Evolutionary conservation across 1,140 invertebrate genomes (phyloP), one percentile per base, ranked within the genome.

Genomic region (Lethrus apterus): DNA sequence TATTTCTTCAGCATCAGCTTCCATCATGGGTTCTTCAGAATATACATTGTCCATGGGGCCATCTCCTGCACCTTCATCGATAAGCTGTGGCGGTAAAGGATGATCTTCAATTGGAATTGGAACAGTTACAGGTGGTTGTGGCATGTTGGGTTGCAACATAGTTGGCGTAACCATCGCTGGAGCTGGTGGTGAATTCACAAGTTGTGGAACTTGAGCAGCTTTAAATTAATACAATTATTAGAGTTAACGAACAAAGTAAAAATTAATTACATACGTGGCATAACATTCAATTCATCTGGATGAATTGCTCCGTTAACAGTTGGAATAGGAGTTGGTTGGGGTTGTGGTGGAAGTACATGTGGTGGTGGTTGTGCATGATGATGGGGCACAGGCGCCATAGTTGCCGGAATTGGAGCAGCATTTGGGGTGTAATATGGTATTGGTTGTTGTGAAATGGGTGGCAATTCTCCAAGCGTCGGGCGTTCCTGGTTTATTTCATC

Each of bases 251-350:
- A 8, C 8, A 38, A 4, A 5, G 11, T 18, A 8, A 38, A 29
- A 17, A 46, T 32, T 9, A 29, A 14, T n/a, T 35, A 38, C 23
- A 50, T 51, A 64, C 60, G 58, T 42, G 54, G 54, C 18, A 66
- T 45, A 13, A 57, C 55, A 35, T 43, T 55, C 9, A 65, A 51
- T 32, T 67, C 65, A 24, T 67, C 65, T 5, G 63, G 63, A 54
- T 66, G 65, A 33, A 64, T 50, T 18, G 51, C 46, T 38, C 65
- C 65, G 55, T 70, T 72, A n/a, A 71, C 68, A 50, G 68, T 64
- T 52, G 69, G 61, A 44, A 66, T 56, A 32, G 66, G 63, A 41
- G 23, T 18, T n/a, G 38, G 20, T 41, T 41, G 38, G 11, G 46
- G 24, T 42, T 60, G 58, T 55, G 65, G 50, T 51, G 62, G 50